A percentile compares a stretch with the other conserved stretches of the same genome.
Evolutionary conservation across 1,140 invertebrate genomes (phyloP).

Genomic region (Nymphalis io): DNA sequence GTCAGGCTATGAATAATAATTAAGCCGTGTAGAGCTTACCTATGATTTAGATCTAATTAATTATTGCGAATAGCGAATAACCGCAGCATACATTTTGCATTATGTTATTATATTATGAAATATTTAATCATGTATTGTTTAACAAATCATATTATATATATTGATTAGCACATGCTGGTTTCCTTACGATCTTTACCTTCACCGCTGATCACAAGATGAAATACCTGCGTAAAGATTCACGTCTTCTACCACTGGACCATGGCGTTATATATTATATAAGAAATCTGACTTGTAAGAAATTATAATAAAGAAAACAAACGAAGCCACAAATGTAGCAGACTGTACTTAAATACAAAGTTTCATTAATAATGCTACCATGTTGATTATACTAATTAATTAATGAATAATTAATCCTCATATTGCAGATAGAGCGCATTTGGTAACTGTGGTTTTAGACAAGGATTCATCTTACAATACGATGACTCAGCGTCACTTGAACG

Average conservation of each 20-base stretch:
- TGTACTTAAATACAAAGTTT: not conserved
- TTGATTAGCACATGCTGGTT: too few species aligned
- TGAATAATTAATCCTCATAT: conserved; percentile 9
- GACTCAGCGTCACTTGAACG: not conserved
- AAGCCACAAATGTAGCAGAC: not conserved
- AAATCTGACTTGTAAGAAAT: too few species aligned
- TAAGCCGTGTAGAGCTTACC: conserved; percentile 1
- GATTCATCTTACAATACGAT: not conserved
- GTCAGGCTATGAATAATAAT: conserved; percentile 9
- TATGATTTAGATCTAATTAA: conserved; percentile 10
- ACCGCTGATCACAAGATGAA: too few species aligned
- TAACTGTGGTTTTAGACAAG: not conserved
- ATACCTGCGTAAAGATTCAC: too few species aligned
- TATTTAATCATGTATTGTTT: not conserved
- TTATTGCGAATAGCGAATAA: not conserved
- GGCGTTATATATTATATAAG: too few species aligned
- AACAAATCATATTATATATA: too few species aligned
- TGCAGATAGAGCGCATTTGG: not conserved
- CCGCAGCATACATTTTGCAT: conserved; percentile 4
- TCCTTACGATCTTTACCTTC: too few species aligned
- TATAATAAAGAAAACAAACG: too few species aligned
- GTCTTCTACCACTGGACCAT: too few species aligned
- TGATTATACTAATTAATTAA: conserved; percentile 12
- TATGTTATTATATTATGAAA: not conserved
- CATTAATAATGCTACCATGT: not conserved